A percentile compares a stretch with the other conserved stretches of the same genome.
Evolutionary conservation across 2,113 vertebrate genomes (phyloP).

Genomic region (Carettochelys insculpta): DNA sequence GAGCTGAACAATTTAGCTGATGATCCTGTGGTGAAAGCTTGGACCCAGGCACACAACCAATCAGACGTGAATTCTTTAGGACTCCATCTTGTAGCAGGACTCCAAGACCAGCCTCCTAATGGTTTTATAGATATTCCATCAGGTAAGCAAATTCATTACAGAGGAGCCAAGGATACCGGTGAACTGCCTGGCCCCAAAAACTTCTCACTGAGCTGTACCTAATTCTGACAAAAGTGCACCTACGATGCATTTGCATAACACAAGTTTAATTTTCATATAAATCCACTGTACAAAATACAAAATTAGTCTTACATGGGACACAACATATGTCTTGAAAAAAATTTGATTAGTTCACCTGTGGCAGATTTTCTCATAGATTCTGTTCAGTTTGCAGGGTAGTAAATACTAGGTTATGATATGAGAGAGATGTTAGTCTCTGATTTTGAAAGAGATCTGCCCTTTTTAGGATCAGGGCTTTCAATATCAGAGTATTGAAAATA

Average conservation of each 20-base stretch:
- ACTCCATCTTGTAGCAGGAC: background rate
- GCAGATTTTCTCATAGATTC: background rate
- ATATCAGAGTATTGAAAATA: background rate
- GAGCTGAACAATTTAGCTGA: constrained; percentile 10
- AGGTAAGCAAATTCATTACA: background rate
- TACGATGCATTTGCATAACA: background rate
- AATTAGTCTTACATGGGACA: background rate
- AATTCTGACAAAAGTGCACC: background rate
- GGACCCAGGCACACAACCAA: background rate
- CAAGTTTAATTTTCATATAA: background rate
- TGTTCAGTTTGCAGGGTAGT: background rate
- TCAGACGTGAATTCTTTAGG: constrained; percentile 5
- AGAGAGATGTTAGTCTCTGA: background rate
- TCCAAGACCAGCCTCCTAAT: background rate
- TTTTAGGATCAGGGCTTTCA: background rate
- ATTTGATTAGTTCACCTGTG: background rate
- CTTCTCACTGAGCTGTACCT: background rate
- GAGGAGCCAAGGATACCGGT: background rate
- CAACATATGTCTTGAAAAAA: accelerated
- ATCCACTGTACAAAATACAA: background rate
- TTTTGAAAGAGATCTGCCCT: background rate
- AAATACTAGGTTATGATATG: accelerated
- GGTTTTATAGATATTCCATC: background rate
- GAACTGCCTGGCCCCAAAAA: background rate
- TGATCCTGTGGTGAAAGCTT: background rate